Conservation (phyloP, 37 sponge, comb jelly and placozoan genomes). For the Tethya wilhelma region DNA sequence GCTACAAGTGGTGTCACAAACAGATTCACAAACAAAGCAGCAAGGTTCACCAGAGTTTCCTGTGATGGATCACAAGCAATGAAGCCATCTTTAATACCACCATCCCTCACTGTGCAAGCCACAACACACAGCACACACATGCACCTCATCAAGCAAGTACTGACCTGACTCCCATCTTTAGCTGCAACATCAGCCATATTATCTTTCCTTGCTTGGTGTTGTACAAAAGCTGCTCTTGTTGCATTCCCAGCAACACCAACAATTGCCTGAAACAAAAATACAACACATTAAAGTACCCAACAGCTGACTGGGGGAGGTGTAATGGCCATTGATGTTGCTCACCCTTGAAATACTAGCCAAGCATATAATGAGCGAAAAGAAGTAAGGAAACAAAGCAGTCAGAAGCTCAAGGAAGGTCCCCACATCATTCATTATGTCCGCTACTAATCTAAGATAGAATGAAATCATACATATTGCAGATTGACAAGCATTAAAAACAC, state of each 20-base stretch:
- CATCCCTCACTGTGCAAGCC: background rate
- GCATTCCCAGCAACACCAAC: slow-evolving; percentile 95
- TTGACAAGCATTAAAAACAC: background rate
- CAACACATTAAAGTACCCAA: background rate
- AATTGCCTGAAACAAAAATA: slow-evolving; percentile 71
- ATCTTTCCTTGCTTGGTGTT: slow-evolving; percentile 90
- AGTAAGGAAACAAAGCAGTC: slow-evolving; percentile 74
- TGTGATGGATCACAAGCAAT: slow-evolving; percentile 4
- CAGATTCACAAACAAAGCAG: slow-evolving; percentile 73
- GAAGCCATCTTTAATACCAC: slow-evolving; percentile 18
- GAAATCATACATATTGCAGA: background rate
- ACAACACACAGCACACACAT: background rate
- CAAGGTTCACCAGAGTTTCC: slow-evolving; percentile 88
- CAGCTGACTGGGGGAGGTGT: no score
- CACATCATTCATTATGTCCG: slow-evolving; percentile 92
- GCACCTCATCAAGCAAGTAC: no score
- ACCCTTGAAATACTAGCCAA: slow-evolving; percentile 81
- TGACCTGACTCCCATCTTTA: slow-evolving; percentile 97
- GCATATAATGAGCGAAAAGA: slow-evolving; percentile 81
- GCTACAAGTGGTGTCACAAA: slow-evolving; percentile 69
- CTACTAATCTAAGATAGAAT: slow-evolving; percentile 73
- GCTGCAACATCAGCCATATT: slow-evolving; percentile 99
- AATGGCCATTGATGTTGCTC: no score
- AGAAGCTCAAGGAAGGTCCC: slow-evolving; percentile 90
- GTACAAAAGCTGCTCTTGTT: slow-evolving; percentile 92